Base-by-base conservation (phyloP, 2,113 vertebrate species). In the Corydoras maculifer region DNA sequence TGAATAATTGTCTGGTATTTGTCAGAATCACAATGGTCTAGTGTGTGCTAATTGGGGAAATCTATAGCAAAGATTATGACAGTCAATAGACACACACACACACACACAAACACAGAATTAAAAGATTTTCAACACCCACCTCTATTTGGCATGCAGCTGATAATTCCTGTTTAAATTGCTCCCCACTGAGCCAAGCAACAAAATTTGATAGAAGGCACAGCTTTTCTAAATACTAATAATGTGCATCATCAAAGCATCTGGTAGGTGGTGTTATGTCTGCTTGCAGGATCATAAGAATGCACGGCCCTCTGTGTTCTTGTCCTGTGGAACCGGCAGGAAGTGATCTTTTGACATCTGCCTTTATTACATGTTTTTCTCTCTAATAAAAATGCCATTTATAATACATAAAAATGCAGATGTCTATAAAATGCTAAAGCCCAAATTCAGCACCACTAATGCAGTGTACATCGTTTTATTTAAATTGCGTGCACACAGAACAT, bases 171-270 rank as follows among this genome's bases (percentile, higher is more conserved):
- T 62, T 74, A 81, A 84, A 81, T 29, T 69, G 31, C 79, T 75
- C 72, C 85, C 82, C 31, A 29, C 82, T 48, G 77, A 79, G 78
- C 60, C 72, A 25, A 62, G 82, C 80, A 77, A 73, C 83, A 78
- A 61, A 79, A 78, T 82, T 80, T 83, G 84, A 80, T 86, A 79
- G 84, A 85, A 84, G 69, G 83, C 80, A 77, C 75, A 79, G 81
- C 15, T 84, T 85, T 74, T 69, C 69, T 82, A 84, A 86, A 85
- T 85, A 81, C 84, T 86, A 84, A 86, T 87, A 82, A 86, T 83
- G 82, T 84, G 75, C 50, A 79, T 84, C 84, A 85, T 87, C 82
- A 87, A 86, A 86, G 80, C 78, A 55, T 9, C 13, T 76, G 72
- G 65, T 72, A 74, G 66, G 70, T 60, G 82, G 78, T 84, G 84